Evolutionary conservation across 2,113 vertebrate species (phyloP), one percentile per base, ranked within the genome.

Genomic region (Oceanites oceanicus): DNA sequence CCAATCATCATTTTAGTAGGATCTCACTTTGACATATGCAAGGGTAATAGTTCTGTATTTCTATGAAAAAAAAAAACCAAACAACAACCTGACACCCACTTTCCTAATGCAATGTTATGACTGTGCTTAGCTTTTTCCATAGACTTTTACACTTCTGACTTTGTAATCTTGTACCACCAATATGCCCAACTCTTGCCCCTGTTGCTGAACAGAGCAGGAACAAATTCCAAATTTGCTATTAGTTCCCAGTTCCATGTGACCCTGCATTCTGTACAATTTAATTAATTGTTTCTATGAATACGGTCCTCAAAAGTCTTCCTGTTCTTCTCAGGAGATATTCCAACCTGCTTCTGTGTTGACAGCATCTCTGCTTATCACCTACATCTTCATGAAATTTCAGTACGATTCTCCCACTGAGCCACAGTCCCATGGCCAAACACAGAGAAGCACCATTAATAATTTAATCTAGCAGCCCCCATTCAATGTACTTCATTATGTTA

Each of bases 351-450:
- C 56, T 78, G 8, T 32, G 36, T 10, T 44, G 17, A 32, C 22
- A 75, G 14, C 0, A 1, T 22, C 22, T 73, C 38, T 63, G 34
- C 47, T 73, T 91, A 42, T 17, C 32, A 74, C 4, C 15, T 59
- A 36, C 0, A 1, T 6, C 20, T 10, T 20, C 16, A 29, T 0
- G 0, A 72, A 11, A n/a, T 10, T 53, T 79, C n/a, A 47, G 20
- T 21, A 42, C 1, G 2, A 30, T 25, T 42, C 26, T 65, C 18
- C 32, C 21, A 11, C 34, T 30, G 7, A 78, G 34, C 5, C 22
- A 50, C 22, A 47, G 38, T 27, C 16, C 5, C 50, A 75, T 62
- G 20, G 36, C 20, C 50, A 67, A 59, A 44, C 52, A 84, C 6
- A 0, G 5, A 77, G 25, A 74, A 74, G 7, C 9, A 53, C 16